phyloP scores from a whole-genome alignment of 2,113 vertebrate species.

The Anolis sagrei region DNA sequence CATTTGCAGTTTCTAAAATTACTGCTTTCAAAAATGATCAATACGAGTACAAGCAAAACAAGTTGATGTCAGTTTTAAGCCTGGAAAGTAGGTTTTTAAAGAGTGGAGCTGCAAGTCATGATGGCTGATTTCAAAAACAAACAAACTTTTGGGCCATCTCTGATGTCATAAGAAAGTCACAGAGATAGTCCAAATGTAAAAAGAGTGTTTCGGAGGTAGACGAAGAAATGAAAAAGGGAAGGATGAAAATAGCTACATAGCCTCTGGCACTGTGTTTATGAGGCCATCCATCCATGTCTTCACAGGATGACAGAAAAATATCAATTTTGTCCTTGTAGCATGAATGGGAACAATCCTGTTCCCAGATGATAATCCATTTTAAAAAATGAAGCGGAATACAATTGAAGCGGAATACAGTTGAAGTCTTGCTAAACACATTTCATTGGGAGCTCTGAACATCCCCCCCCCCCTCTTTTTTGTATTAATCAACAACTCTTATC shows the following conservation, averaged over 20 bases:
- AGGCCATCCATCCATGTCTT: slow-evolving; percentile 32
- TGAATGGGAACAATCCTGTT: slow-evolving; percentile 25
- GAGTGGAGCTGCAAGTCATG: not conserved
- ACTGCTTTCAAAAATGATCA: not conserved
- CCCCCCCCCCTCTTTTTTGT: slow-evolving; percentile 4
- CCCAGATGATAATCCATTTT: slow-evolving; percentile 17
- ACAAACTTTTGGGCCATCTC: not conserved
- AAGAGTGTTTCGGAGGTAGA: not conserved
- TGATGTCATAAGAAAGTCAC: slow-evolving; percentile 20
- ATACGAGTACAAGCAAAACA: not conserved
- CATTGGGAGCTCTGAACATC: not conserved
- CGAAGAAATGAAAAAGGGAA: slow-evolving; percentile 23
- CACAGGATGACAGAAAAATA: slow-evolving; percentile 26
- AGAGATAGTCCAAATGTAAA: slow-evolving; percentile 9
- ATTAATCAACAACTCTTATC: not conserved
- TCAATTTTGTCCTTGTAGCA: slow-evolving; percentile 35
- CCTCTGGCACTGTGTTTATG: slow-evolving; percentile 38
- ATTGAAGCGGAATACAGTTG: not conserved
- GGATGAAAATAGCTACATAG: slow-evolving; percentile 2
- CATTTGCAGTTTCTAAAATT: not conserved
- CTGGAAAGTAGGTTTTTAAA: not conserved
- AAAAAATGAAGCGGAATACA: slow-evolving; percentile 5
- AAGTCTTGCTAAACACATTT: not conserved
- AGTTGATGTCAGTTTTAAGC: not conserved
- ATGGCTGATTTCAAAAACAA: not conserved